Evolutionary conservation across 2,888 invertebrate species (phyloP), one percentile per base, ranked within the genome.

Genomic region (Biston stratarius): DNA sequence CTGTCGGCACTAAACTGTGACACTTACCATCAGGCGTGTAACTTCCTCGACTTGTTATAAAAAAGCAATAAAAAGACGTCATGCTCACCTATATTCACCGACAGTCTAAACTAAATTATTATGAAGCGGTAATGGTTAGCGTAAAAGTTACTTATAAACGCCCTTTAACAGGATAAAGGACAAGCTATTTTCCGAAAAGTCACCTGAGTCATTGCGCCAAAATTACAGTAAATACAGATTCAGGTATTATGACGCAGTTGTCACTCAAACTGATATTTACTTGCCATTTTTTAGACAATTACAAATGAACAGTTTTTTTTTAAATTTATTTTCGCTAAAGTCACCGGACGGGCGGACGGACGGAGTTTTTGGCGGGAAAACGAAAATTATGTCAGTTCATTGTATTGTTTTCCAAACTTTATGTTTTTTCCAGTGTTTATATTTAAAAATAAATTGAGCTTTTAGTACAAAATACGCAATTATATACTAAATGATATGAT

Each of bases 191-290:
- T 51, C n/a, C 36, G 51, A 36, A 33, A 24, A 36, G 51, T 51
- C 51, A 51, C 51, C 51, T 51, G 1, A 0, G 51, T 51, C 51
- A n/a, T 33, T 49, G 33, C 11, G 48, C 24, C 47, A 48, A 36
- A 36, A 36, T 51, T 1, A 11, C 49, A 11, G 33, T 49, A 49
- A 49, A 36, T n/a, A 51, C n/a, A n/a, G 12, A 51, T n/a, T 6
- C 36, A 51, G n/a, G 2, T 51, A 51, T 51, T 51, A 7, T 51
- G 51, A 51, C 34, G 34, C 12, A n/a, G 12, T 12, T 51, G 51
- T 51, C 51, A n/a, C 8, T 51, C n/a, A 51, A 49, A 49, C 36
- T 51, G n/a, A 51, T 51, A 36, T 51, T 51, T 51, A 34, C 36
- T 51, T 51, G 51, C 36, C 51, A 33, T 51, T 34, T 49, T 49